phyloP scores from a whole-genome alignment of 1,140 invertebrate species.

The Microplitis mediator region DNA sequence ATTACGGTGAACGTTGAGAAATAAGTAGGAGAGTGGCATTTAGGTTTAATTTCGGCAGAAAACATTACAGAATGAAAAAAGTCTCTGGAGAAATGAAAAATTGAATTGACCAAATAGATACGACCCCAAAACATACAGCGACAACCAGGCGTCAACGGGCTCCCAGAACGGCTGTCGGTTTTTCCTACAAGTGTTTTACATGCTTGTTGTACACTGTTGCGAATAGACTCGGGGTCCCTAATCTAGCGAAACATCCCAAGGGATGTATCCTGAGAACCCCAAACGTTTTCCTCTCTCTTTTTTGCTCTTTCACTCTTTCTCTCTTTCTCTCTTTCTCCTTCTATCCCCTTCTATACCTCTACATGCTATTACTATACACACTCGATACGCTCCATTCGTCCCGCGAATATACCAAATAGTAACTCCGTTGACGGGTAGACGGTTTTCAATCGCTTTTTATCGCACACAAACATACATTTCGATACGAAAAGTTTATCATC shows the following conservation, averaged over 20 bases:
- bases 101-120: constrained; percentile 54
- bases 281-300: too few relatives aligned
- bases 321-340: too few relatives aligned
- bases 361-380: constrained; percentile 5
- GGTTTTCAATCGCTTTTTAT: too few relatives aligned
- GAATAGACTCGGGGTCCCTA: constrained; percentile 53
- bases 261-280: constrained; percentile 43
- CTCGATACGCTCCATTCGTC: constrained; percentile 35
- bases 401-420: neutral
- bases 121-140: constrained; percentile 54
- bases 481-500: too few relatives aligned
- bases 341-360: neutral
- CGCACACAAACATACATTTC: too few relatives aligned
- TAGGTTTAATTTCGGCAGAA: too few relatives aligned
- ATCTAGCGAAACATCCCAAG: constrained; percentile 60
- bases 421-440: too few relatives aligned
- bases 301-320: too few relatives aligned
- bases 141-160: neutral
- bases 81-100: constrained; percentile 22
- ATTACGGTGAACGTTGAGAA: too few relatives aligned
- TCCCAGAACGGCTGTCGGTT: constrained; percentile 24
- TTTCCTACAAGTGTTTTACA: constrained; percentile 59
- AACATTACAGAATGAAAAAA: neutral
- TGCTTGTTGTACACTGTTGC: constrained; percentile 49
- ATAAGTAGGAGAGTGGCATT: too few relatives aligned